Conservation (phyloP, 30 jellyfish, hydroid and myxozoan species). For the Aurelia sp. region DNA sequence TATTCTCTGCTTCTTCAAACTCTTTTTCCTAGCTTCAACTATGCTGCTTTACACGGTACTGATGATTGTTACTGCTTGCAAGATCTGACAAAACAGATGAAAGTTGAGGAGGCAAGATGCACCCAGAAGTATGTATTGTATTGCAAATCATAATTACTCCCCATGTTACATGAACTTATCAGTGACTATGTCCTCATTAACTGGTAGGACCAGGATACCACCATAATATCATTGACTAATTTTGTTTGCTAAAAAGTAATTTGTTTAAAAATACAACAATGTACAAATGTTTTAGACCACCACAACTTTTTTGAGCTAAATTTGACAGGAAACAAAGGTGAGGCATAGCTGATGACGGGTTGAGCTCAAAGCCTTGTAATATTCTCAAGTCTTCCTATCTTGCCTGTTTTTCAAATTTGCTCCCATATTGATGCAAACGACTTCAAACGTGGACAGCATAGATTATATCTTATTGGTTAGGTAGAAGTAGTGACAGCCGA, state of each 20-base stretch:
- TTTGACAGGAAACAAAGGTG: not conserved
- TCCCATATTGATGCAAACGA: too few species aligned
- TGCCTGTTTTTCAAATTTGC: too few species aligned
- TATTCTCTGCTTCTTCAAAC: too few species aligned
- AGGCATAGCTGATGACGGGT: not conserved
- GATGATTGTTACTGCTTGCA: slow-evolving; percentile 13
- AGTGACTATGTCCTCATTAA: too few species aligned
- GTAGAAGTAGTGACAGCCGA: too few species aligned
- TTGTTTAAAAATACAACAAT: too few species aligned
- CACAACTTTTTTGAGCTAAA: not conserved
- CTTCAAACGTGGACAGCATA: too few species aligned
- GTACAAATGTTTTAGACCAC: too few species aligned
- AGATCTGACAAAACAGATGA: not conserved
- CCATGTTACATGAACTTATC: too few species aligned
- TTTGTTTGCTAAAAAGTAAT: not conserved
- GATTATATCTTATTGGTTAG: too few species aligned
- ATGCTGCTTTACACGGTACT: slow-evolving; percentile 32
- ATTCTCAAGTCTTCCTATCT: not conserved
- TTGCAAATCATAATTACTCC: too few species aligned
- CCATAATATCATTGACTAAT: not conserved
- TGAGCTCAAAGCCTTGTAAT: not conserved
- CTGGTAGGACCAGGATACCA: too few species aligned
- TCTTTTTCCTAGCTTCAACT: not conserved
- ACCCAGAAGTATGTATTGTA: not conserved
- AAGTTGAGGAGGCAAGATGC: slow-evolving; percentile 18